These are phyloP conservation scores for Hyles euphorbiae DNA, from an alignment of 1,140 invertebrate species.

Conservation along the genomic window DNA sequence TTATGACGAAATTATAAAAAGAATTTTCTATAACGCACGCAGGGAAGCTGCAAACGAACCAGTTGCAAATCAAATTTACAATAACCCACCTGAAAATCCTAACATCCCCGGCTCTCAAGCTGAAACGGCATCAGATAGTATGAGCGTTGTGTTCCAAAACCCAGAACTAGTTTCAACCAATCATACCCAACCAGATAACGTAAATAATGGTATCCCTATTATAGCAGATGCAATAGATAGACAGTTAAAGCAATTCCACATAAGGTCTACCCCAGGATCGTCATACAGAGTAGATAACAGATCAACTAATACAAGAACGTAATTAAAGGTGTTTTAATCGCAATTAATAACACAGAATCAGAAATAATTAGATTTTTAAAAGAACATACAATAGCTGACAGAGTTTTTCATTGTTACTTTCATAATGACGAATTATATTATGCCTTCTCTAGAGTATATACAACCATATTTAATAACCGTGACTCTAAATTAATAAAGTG, in stretches of 20 bases:
- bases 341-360: constrained; percentile 12
- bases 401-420: constrained; percentile 18
- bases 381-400: constrained; percentile 20
- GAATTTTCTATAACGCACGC: too few species aligned
- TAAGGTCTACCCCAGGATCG: constrained; percentile 13
- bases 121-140: too few species aligned
- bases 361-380: constrained; percentile 23
- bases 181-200: too few species aligned
- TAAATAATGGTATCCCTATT: too few species aligned
- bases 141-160: too few species aligned
- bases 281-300: constrained; percentile 13
- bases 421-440: constrained; percentile 17
- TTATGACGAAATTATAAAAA: too few species aligned
- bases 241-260: constrained; percentile 25
- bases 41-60: too few species aligned
- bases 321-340: constrained; percentile 20
- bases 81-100: too few species aligned
- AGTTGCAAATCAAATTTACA: too few species aligned
- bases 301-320: constrained; percentile 15
- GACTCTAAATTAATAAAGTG: constrained; percentile 33
- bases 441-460: constrained; percentile 12
- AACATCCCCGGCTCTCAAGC: too few species aligned
- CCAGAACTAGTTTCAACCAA: too few species aligned
- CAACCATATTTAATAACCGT: constrained; percentile 24
- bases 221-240: constrained; percentile 16